phyloP scores from a whole-genome alignment of 1,140 invertebrate genomes.

The Diabrotica virgifera region DNA sequence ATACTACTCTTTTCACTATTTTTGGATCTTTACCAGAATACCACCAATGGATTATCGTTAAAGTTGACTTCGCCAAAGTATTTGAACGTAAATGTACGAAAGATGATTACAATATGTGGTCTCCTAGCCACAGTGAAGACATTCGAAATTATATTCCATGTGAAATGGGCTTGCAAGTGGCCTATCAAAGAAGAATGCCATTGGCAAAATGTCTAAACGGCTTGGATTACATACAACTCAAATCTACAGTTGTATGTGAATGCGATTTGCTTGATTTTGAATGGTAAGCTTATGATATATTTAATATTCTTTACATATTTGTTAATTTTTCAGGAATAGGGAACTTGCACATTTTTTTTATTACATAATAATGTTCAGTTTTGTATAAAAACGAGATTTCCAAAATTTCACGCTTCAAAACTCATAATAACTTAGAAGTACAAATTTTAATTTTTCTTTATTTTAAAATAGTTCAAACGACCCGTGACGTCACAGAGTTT shows the following conservation, averaged over 20 bases:
- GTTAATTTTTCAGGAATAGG: too few species aligned
- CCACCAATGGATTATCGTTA: conserved; percentile 85
- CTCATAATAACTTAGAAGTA: too few species aligned
- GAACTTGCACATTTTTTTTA: too few species aligned
- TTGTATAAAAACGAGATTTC: too few species aligned
- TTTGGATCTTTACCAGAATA: conserved; percentile 75
- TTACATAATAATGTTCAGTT: too few species aligned
- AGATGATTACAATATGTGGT: conserved; percentile 86
- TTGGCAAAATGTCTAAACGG: conserved; percentile 80
- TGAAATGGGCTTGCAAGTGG: conserved; percentile 72
- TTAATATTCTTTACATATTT: neutral
- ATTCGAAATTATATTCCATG: conserved; percentile 60
- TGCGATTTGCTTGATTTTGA: conserved; percentile 81
- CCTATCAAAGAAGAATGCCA: conserved; percentile 68
- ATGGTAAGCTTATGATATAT: conserved; percentile 56
- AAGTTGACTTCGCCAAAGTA: conserved; percentile 72
- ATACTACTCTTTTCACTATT: conserved; percentile 82
- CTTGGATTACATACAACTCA: conserved; percentile 65
- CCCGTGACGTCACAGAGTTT: too few species aligned
- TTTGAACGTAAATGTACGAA: conserved; percentile 56
- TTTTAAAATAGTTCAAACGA: too few species aligned
- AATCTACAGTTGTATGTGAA: conserved; percentile 67
- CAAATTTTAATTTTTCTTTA: too few species aligned
- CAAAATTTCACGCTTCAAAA: too few species aligned
- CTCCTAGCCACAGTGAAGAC: conserved; percentile 59